phyloP scores from a whole-genome alignment of 2,797 vertebrate species.

The Poeciliopsis paucimaculata region DNA sequence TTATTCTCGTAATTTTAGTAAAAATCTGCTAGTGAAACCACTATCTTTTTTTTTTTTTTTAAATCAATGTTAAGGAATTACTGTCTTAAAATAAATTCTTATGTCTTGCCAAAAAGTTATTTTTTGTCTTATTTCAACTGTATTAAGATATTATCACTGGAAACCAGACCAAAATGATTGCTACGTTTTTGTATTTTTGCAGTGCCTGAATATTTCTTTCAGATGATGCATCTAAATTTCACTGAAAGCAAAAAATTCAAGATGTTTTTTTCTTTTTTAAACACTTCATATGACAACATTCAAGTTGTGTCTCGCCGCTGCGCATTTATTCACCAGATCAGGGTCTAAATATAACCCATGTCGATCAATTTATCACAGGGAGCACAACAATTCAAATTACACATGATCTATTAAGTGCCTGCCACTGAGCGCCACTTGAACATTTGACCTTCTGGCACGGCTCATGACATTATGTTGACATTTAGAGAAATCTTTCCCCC shows the following conservation, averaged over 20 bases:
- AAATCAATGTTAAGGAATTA: too few species aligned
- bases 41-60: too few species aligned
- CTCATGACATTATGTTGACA: slow-evolving; percentile 83
- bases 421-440: slow-evolving; percentile 78
- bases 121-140: too few species aligned
- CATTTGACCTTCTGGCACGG: slow-evolving; percentile 79
- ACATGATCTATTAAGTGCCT: slow-evolving; percentile 77
- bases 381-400: slow-evolving; percentile 67
- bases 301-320: background rate
- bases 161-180: too few species aligned
- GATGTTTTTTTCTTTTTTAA: background rate
- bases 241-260: background rate
- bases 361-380: slow-evolving; percentile 47
- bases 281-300: background rate
- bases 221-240: background rate
- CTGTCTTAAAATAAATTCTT: too few species aligned
- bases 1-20: too few species aligned
- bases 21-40: too few species aligned
- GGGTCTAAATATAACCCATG: background rate
- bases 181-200: too few species aligned
- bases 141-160: too few species aligned
- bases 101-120: too few species aligned
- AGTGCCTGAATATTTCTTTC: background rate
- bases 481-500: slow-evolving; percentile 80
- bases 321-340: slow-evolving; percentile 5